phyloP scores from a whole-genome alignment of 2,113 vertebrate species.

The Plestiodon gilberti region DNA sequence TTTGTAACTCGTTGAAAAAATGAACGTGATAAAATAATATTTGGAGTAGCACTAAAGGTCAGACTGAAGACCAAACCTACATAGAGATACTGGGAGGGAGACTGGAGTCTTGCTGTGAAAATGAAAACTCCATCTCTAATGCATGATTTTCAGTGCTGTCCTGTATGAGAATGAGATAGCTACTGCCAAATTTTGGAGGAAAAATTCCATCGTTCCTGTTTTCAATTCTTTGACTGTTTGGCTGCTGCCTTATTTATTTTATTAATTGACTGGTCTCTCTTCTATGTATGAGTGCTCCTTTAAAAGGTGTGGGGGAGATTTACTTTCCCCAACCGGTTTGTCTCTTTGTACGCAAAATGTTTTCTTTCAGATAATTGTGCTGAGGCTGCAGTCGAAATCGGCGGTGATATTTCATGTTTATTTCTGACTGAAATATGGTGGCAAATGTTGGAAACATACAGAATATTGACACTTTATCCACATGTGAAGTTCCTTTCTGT shows the following conservation, averaged over 20 bases:
- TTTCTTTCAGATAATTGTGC: background rate
- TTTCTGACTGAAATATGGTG: background rate
- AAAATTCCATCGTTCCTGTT: slow-evolving; percentile 3
- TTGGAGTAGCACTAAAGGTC: slow-evolving; percentile 26
- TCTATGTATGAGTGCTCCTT: background rate
- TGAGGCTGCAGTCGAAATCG: background rate
- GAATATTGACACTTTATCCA: background rate
- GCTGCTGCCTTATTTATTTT: slow-evolving; percentile 5
- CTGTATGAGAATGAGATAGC: background rate
- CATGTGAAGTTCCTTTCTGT: too few species aligned
- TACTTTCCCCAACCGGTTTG: background rate
- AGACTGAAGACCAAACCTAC: slow-evolving; percentile 31
- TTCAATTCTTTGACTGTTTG: background rate
- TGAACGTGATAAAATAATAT: slow-evolving; percentile 48
- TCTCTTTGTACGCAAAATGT: background rate
- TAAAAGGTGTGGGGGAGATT: background rate
- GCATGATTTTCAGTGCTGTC: background rate
- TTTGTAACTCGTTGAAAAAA: background rate
- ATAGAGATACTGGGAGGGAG: slow-evolving; percentile 19
- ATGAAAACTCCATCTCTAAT: background rate
- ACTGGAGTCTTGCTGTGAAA: slow-evolving; percentile 27
- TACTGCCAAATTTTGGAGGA: background rate
- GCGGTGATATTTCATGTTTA: background rate
- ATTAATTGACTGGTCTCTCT: background rate
- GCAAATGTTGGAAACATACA: background rate